These are phyloP conservation scores for Astyanax mexicanus DNA, from an alignment of 2,797 vertebrate species.

Conservation along the genomic window DNA sequence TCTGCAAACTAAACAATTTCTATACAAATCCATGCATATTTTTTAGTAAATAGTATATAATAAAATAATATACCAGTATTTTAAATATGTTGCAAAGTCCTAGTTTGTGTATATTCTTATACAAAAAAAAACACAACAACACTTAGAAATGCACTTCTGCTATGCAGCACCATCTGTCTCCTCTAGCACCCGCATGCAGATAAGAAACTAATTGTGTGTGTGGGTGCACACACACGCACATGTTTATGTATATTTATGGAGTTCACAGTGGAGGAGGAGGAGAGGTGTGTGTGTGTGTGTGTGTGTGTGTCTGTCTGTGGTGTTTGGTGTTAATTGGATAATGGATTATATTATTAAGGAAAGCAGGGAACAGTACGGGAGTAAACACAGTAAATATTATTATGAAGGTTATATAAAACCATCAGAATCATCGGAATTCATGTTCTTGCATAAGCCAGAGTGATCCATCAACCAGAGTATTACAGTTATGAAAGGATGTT, in stretches of 20 bases:
- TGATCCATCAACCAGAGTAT: background rate
- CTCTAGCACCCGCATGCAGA: slow-evolving; percentile 6
- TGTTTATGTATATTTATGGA: background rate
- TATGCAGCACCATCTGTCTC: slow-evolving; percentile 18
- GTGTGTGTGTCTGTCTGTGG: slow-evolving; percentile 59
- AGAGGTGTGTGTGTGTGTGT: slow-evolving; percentile 54
- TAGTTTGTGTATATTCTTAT: background rate
- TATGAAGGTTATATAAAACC: background rate
- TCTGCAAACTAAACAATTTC: too few species aligned
- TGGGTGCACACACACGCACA: slow-evolving; percentile 14
- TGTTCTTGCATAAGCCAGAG: background rate
- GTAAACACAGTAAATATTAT: too few species aligned
- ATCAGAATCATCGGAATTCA: background rate
- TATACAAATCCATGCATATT: too few species aligned
- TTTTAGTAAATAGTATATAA: too few species aligned
- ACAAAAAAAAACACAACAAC: too few species aligned
- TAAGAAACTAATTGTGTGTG: background rate
- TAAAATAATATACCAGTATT: too few species aligned
- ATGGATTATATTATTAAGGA: background rate
- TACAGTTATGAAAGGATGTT: background rate
- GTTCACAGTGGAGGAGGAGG: background rate
- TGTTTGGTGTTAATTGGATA: slow-evolving; percentile 64
- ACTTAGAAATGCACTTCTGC: too few species aligned
- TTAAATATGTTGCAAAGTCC: too few species aligned
- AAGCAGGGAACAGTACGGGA: background rate